Evolutionary conservation across 2,797 vertebrate species (phyloP), one percentile per base, ranked within the genome.

Genomic region (Sebastolobus alascanus): DNA sequence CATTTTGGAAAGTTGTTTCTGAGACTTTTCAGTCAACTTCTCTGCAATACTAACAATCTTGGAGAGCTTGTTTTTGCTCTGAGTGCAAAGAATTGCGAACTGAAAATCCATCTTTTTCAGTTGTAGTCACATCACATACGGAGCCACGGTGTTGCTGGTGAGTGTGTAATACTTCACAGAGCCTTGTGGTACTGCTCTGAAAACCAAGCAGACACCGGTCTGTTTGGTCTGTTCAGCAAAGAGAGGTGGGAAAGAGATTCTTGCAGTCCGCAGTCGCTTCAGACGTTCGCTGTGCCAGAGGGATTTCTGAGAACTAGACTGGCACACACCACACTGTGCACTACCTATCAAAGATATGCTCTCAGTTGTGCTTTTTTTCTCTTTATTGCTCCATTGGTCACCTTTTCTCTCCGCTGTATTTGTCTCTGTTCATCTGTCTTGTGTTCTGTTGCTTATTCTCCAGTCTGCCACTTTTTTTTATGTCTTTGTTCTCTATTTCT

Each of bases 111-210:
- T 84, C 63, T 84, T 59, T 70, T 58, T 75, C 35, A 78, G 67
- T 35, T 69, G 60, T 40, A 68, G 82, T 90, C 73, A n/a, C 75
- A 11, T 80, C 80, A 76, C 75, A 80, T 70, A 64, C 18, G 22
- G 16, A 69, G 40, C 25, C 25, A 4, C 29, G 8, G 65, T 37
- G 59, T 50, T 52, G 50, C 68, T 56, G 56, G 68, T 35, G 73
- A 89, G 66, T 55, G 61, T 81, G 84, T 79, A 56, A 79, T 77
- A 78, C 83, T 69, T 87, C 83, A 75, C 77, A 77, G 58, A 84
- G 77, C 7, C 87, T 54, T 90, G 79, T 64, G 85, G 27, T 70
- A 4, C 74, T n/a, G 33, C 83, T 87, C 73, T 71, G 81, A 80
- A 59, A 84, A 77, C 77, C 52, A 43, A 68, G 80, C 78, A 74